Base-by-base conservation (phyloP, 1,140 invertebrate species). In the Microplitis demolitor region DNA sequence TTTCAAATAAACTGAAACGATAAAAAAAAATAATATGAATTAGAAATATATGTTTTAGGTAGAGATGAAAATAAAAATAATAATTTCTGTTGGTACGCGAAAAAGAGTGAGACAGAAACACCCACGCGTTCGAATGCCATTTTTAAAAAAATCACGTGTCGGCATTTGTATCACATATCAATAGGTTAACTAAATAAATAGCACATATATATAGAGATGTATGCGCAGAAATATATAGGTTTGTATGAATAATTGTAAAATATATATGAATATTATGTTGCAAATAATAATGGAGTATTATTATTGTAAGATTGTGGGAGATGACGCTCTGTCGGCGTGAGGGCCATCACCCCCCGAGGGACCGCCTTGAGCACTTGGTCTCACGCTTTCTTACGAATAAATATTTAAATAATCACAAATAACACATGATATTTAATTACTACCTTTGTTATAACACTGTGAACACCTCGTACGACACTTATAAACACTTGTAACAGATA, bases 301-400 rank as follows among this genome's bases (percentile, higher is more conserved):
- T 64, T 54, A 54, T 67, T 67, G 4, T 13, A 77, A 79, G 77
- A 73, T 81, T 82, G 78, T 79, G 74, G 79, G 72, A 84, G 80
- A 84, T 79, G 81, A 69, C 68, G 68, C 68, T 69, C 79, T 78
- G 78, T 77, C 79, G 78, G 79, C 80, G 76, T 78, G 76, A 81
- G 76, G 79, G 80, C 79, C 79, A 79, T 82, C 80, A 81, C 81
- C 80, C 81, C 79, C 75, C 80, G 74, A 69, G 78, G 78, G 69
- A 82, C 79, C 80, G 80, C 78, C 80, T 81, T 81, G 76, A 76
- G 74, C 79, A 77, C 80, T 80, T 79, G 74, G 50, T 80, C 79
- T 79, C 70, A 72, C 77, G 74, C 50, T 69, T 53, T 67, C 35
- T 71, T 58, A 51, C 51, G 24, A 34, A 58, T 58, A 53, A 61